Evolutionary conservation across 1,140 invertebrate genomes (phyloP), one percentile per base, ranked within the genome.

Genomic region (Cherax destructor): DNA sequence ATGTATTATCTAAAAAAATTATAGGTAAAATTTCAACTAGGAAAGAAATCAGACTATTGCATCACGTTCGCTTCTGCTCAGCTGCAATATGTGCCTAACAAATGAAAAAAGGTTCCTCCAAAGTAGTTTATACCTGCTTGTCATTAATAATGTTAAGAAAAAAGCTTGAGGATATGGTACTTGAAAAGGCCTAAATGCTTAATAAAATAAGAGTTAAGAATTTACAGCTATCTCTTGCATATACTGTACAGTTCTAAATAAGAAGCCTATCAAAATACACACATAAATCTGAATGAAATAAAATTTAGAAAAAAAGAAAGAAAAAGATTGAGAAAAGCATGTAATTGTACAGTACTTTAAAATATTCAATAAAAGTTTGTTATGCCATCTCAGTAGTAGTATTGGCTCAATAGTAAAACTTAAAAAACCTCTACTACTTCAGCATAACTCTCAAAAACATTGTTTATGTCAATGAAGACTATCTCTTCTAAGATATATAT

Each of bases 351-450:
- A 16, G 7, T 74, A 30, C 21, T 74, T 30, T 24, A 74, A 24
- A 74, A 30, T 21, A 74, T 74, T 30, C 24, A 30, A 9, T 74
- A 10, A 74, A 24, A 74, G 30, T 21, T 69, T 74, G 6, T 21
- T 74, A 74, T 30, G 69, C 3, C n/a, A 74, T 74, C 69, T 74
- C 24, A 74, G 6, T 30, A 30, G 69, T 30, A 30, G 21, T 30
- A 74, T 21, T 74, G n/a, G n/a, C 69, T 74, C 21, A 24, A 74
- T 10, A 30, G 11, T 30, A 10, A 24, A 30, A 11, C 6, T 30
- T 74, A n/a, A 7, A 74, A n/a, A 74, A 74, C 69, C 69, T 74
- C 69, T 74, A 74, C 69, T 74, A 74, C 69, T 21, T 74, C 69
- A 10, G n/a, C 69, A 30, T 24, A 10, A 74, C 69, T 30, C 21